Conservation (phyloP, 2,888 invertebrate genomes). For the Ashinkailepas kermadecensis region DNA sequence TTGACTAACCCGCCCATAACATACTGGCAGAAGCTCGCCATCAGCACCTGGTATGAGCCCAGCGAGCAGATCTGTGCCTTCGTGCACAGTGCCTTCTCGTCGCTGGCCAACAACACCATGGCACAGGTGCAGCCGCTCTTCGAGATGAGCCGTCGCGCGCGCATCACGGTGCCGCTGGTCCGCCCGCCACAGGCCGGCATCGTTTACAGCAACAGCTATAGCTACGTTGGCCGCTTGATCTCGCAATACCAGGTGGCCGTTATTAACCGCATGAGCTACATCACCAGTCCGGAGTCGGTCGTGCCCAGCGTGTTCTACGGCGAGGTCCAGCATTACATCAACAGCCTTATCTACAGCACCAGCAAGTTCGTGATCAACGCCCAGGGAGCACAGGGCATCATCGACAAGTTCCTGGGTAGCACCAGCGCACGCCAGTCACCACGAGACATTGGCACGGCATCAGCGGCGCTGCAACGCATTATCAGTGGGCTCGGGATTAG, state of each 20-base stretch:
- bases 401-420: not conserved
- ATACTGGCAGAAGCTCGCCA: constrained; percentile 41
- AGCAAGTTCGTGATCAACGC: not conserved
- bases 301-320: not conserved
- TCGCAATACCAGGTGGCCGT: not conserved
- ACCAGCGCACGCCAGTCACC: not conserved
- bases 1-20: constrained; percentile 37
- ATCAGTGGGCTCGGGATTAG: not conserved
- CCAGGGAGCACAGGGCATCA: not conserved
- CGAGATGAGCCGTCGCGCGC: constrained; percentile 24
- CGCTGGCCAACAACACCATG: constrained; percentile 35
- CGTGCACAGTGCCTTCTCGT: constrained; percentile 38
- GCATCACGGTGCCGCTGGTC: not conserved
- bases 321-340: constrained; percentile 6
- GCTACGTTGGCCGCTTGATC: not conserved
- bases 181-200: not conserved
- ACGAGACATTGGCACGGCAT: not conserved
- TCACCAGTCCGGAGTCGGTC: not conserved
- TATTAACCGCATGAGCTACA: not conserved
- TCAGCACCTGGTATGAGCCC: constrained; percentile 39
- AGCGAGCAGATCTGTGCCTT: constrained; percentile 39
- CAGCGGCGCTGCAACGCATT: not conserved
- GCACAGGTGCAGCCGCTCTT: constrained; percentile 24
- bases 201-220: not conserved
- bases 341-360: not conserved